Evolutionary conservation across 2,797 vertebrate species (phyloP), one percentile per base, ranked within the genome.

Genomic region (Tauraco hartlaubi): DNA sequence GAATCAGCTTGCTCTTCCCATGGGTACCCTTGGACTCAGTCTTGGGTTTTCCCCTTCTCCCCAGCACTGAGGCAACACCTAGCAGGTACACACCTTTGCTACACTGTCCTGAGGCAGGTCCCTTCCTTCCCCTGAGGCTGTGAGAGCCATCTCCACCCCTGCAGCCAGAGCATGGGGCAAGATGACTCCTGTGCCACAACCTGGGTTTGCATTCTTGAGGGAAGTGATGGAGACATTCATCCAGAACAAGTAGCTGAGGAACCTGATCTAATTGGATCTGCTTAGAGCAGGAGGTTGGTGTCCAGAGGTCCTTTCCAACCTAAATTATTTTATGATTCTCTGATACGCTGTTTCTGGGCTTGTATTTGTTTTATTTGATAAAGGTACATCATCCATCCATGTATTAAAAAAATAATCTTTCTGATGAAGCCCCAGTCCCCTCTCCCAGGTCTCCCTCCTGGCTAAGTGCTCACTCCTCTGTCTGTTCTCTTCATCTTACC

Each of bases 361-460:
- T 95, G 94, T 96, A 89, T 81, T 96, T 88, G 59, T 93, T 98
- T 98, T 98, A 98, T 98, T 98, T 98, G 97, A 98, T 97, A 98
- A 98, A 98, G 97, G 96, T 97, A 95, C 95, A 96, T 97, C 71
- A 97, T 97, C 96, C 96, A 96, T 97, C 75, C 96, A 71, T 91
- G 75, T 97, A 96, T 98, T 98, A 98, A 97, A 98, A 98, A 98
- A 98, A 98, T 98, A 98, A 69, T 97, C 94, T 98, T 97, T 98
- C 96, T 98, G 84, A 85, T 86, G 54, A 94, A 95, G 87, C 66
- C 71, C 48, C 90, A 77, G 58, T 79, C 78, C 64, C 46, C 48
- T 82, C 29, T 92, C 63, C 80, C 75, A 78, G 41, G 19, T 79
- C 51, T 80, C 44, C 16, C 35, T 88, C 58, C 55, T 88, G 58